Conservation (phyloP, 2,113 vertebrate genomes). For the Rynchops niger region DNA sequence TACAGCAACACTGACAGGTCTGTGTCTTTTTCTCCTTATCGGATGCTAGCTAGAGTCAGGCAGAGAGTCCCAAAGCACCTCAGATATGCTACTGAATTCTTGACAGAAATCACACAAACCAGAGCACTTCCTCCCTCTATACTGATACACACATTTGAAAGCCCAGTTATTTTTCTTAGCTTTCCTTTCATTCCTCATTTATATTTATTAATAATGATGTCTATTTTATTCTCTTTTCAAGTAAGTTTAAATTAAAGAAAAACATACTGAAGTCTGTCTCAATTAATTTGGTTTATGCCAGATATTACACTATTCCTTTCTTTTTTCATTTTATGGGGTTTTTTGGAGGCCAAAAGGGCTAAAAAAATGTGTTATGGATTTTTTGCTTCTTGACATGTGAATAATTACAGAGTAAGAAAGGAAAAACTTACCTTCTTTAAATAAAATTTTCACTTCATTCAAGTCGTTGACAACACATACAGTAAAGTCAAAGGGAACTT, state of each 20-base stretch:
- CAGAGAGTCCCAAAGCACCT: not conserved
- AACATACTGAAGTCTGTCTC: not conserved
- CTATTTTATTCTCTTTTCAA: not conserved
- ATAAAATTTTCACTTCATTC: not conserved
- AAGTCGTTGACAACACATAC: not conserved
- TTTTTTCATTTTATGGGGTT: not conserved
- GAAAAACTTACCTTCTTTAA: not conserved
- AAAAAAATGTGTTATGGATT: not conserved
- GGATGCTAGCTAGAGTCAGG: not conserved
- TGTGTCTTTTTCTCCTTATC: not conserved
- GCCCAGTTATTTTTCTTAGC: not conserved
- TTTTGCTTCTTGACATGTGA: not conserved
- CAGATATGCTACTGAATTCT: not conserved
- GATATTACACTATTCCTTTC: not conserved
- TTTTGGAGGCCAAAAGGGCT: not conserved
- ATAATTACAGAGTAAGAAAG: not conserved
- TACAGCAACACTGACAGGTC: not conserved
- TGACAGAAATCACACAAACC: not conserved
- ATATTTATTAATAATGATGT: not conserved
- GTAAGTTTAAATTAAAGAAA: not conserved
- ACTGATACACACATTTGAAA: not conserved
- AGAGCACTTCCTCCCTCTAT: not conserved
- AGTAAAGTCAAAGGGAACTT: not conserved
- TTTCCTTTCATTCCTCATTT: not conserved
- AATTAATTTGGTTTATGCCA: not conserved